Conservation (phyloP, 1,140 invertebrate species). For the Battus philenor region DNA sequence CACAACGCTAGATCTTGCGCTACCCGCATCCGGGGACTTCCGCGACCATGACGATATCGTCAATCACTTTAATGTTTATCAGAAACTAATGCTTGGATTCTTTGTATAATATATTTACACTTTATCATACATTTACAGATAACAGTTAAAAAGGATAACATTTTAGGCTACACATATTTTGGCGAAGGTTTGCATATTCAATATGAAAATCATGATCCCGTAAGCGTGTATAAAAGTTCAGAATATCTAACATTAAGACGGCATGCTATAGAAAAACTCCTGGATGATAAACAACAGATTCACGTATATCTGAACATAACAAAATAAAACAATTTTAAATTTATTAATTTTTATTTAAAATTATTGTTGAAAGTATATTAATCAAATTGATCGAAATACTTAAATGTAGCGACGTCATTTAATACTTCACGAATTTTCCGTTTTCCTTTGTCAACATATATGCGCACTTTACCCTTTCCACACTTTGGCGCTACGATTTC, state of each 20-base stretch:
- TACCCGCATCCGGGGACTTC: no score
- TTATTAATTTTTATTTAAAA: conserved; percentile 1
- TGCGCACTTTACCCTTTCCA: conserved; percentile 42
- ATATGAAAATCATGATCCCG: conserved; percentile 17
- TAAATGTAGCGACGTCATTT: conserved; percentile 23
- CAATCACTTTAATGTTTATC: no score
- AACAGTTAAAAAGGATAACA: conserved; percentile 20
- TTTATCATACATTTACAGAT: no score
- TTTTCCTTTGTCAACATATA: conserved; percentile 47
- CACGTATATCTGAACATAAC: conserved; percentile 19
- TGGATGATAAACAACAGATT: conserved; percentile 16
- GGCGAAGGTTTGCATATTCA: conserved; percentile 24
- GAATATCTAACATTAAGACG: conserved; percentile 22
- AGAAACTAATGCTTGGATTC: no score
- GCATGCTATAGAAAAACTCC: conserved; percentile 16
- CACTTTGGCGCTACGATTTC: conserved; percentile 39
- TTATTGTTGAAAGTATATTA: neutral
- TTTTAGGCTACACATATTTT: conserved; percentile 22
- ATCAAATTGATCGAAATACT: conserved; percentile 25
- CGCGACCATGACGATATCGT: no score
- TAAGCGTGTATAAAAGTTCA: conserved; percentile 14
- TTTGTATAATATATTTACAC: no score
- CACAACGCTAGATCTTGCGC: no score
- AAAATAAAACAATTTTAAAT: conserved; percentile 10
- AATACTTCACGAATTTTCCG: conserved; percentile 33